A percentile compares a stretch with the other conserved stretches of the same genome.
phyloP scores from a whole-genome alignment of 2,113 vertebrate genomes.

The Gobius niger region DNA sequence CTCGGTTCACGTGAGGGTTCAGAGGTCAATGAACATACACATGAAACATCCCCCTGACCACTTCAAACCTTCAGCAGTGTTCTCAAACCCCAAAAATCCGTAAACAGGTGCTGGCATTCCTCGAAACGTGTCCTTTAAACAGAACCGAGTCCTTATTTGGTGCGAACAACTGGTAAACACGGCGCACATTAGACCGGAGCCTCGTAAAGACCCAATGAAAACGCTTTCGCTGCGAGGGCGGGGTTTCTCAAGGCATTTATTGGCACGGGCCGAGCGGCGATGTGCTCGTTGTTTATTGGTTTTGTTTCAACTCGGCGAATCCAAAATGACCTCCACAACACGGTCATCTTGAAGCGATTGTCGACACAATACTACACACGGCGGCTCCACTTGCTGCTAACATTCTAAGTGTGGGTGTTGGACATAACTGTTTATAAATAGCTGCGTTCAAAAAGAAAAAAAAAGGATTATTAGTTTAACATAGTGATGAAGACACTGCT shows the following conservation, averaged over 20 bases:
- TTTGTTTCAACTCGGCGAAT: conserved; percentile 25
- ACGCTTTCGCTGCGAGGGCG: conserved; percentile 5
- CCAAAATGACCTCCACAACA: neutral
- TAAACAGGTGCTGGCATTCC: too few relatives aligned
- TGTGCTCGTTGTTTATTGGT: conserved; percentile 57
- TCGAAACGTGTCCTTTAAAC: too few relatives aligned
- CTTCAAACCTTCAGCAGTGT: too few relatives aligned
- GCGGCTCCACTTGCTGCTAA: conserved; percentile 27
- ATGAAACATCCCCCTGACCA: too few relatives aligned
- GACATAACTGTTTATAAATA: conserved; percentile 59
- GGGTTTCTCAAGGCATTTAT: conserved; percentile 57
- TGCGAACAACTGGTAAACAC: conserved; percentile 20
- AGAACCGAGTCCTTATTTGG: neutral
- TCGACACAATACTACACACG: conserved; percentile 44
- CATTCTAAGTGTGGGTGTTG: conserved; percentile 57
- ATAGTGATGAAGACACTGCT: conserved; percentile 38
- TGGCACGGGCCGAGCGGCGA: conserved; percentile 72
- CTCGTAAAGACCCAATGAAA: conserved; percentile 13
- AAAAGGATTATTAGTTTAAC: conserved; percentile 28
- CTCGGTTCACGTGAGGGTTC: too few relatives aligned
- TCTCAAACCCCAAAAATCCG: too few relatives aligned
- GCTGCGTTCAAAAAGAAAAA: conserved; percentile 31
- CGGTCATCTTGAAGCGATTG: conserved; percentile 47
- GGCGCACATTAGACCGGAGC: neutral
- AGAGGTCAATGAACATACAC: too few relatives aligned